A percentile compares a stretch with the other conserved stretches of the same genome.
phyloP scores from a whole-genome alignment of 1,140 invertebrate species.

The Panagrolaimus sp. region DNA sequence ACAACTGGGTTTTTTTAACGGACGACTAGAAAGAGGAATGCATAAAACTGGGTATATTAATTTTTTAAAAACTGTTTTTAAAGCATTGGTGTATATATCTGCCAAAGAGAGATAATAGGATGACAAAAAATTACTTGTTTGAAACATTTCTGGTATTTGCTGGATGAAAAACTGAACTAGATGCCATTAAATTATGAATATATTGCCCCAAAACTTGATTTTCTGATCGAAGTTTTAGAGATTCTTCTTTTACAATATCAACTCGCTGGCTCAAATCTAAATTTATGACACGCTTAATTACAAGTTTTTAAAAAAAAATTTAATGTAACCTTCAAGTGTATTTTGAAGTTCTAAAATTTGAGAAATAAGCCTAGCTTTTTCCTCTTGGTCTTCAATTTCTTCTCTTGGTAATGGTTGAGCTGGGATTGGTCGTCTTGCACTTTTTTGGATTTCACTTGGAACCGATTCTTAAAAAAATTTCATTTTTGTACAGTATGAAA shows the following conservation, averaged over 20 bases:
- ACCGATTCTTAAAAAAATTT: conserved; percentile 33
- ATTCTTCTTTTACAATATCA: conserved; percentile 97
- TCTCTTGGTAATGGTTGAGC: conserved; percentile 55
- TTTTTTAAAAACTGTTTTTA: too few relatives aligned
- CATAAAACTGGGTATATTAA: too few relatives aligned
- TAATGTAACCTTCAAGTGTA: conserved; percentile 81
- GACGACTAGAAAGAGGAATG: too few relatives aligned
- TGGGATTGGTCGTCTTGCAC: conserved; percentile 36
- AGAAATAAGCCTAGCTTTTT: conserved; percentile 90
- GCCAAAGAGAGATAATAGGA: background rate
- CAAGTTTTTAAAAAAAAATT: background rate
- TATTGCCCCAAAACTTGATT: conserved; percentile 97
- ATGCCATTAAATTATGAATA: conserved; percentile 97
- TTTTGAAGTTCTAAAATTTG: conserved; percentile 97
- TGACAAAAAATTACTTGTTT: conserved; percentile 2
- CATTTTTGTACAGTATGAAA: background rate
- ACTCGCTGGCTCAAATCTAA: conserved; percentile 91
- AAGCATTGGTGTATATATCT: too few relatives aligned
- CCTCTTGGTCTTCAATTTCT: conserved; percentile 79
- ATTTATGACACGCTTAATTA: conserved; percentile 27
- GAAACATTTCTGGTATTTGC: conserved; percentile 16
- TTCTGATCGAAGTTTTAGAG: conserved; percentile 90
- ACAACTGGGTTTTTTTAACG: too few relatives aligned
- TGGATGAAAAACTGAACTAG: conserved; percentile 88
- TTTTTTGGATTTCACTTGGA: conserved; percentile 37